Evolutionary conservation across 2,797 vertebrate genomes (phyloP).

Genomic region (Podarcis lilfordi): DNA sequence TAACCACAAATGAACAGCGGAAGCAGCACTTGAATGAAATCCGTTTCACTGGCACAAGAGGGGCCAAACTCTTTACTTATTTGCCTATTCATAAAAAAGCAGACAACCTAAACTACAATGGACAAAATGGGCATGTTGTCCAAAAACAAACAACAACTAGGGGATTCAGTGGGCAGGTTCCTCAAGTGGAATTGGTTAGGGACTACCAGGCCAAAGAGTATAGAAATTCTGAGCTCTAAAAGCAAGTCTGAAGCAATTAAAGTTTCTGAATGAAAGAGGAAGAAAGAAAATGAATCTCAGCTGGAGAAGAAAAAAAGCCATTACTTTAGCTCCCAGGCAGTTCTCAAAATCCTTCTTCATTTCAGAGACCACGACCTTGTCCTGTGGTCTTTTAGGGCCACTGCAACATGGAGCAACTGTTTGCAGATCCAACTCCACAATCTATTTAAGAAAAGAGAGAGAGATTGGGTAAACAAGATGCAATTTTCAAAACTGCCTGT

Average conservation of each 20-base stretch:
- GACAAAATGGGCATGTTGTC: neutral
- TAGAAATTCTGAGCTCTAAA: neutral
- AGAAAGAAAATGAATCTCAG: neutral
- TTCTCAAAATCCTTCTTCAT: constrained; percentile 94
- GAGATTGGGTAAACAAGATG: neutral
- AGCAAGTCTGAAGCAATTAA: fast-evolving
- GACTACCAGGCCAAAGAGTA: neutral
- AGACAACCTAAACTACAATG: neutral
- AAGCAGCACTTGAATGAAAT: neutral
- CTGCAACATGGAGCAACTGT: constrained; percentile 95
- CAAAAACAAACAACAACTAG: neutral
- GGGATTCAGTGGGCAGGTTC: neutral
- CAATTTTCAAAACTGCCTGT: neutral
- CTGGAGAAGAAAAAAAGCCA: neutral
- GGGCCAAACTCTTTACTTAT: neutral
- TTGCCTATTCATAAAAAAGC: neutral
- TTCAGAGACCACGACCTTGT: constrained; percentile 89
- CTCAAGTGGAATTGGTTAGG: neutral
- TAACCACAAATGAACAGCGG: neutral
- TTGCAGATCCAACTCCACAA: constrained; percentile 90
- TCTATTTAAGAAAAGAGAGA: constrained; percentile 70
- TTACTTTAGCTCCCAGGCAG: constrained; percentile 91
- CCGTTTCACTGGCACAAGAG: neutral
- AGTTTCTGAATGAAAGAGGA: neutral
- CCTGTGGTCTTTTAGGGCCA: constrained; percentile 96